A percentile compares a stretch with the other conserved stretches of the same genome.
phyloP scores from a whole-genome alignment of 2,888 invertebrate genomes.

The Meta bourneti region DNA sequence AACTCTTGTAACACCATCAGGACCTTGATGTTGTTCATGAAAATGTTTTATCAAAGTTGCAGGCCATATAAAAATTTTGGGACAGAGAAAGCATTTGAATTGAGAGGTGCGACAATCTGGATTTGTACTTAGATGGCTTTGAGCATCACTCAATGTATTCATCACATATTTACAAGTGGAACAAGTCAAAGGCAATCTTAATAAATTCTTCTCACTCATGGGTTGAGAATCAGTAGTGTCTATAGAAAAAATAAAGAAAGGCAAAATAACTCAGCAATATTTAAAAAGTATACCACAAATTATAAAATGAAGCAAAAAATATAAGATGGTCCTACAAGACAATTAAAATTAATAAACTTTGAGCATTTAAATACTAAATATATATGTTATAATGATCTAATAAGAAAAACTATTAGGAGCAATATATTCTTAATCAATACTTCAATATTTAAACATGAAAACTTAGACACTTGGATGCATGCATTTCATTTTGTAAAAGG shows the following conservation, averaged over 20 bases:
- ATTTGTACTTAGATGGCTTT: slow-evolving; percentile 67
- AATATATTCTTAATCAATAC: too few species aligned
- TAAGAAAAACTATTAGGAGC: too few species aligned
- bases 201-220: slow-evolving; percentile 45
- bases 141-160: slow-evolving; percentile 69
- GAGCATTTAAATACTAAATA: neutral
- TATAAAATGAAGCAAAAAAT: neutral
- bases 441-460: too few species aligned
- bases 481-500: too few species aligned
- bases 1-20: slow-evolving; percentile 59
- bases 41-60: slow-evolving; percentile 73
- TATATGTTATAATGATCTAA: neutral
- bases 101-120: slow-evolving; percentile 68
- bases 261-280: neutral
- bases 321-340: neutral
- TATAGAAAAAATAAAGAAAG: too few species aligned
- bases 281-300: neutral
- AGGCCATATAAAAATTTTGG: slow-evolving; percentile 75
- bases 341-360: neutral
- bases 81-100: slow-evolving; percentile 71
- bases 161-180: slow-evolving; percentile 56
- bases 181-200: slow-evolving; percentile 61
- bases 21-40: slow-evolving; percentile 68
- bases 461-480: too few species aligned
- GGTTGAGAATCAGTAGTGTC: neutral